A percentile compares a stretch with the other conserved stretches of the same genome.
Evolutionary conservation across 2,113 vertebrate genomes (phyloP).

Genomic region (Syngnathus floridae): DNA sequence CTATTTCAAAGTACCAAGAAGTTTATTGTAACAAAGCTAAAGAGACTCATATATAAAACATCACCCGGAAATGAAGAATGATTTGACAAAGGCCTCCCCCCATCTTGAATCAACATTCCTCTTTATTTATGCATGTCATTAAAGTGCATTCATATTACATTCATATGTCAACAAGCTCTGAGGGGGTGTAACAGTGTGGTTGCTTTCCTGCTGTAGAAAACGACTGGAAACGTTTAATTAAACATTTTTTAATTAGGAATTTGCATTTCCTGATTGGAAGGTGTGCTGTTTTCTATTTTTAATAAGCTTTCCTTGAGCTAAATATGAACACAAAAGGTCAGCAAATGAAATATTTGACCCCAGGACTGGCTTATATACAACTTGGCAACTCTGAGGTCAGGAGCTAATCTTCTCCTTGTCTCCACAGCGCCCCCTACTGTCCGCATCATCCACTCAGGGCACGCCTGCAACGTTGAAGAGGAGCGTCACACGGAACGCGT

Average conservation of each 20-base stretch:
- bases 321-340: neutral
- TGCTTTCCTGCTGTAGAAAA: neutral
- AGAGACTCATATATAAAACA: too few species aligned
- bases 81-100: neutral
- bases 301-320: neutral
- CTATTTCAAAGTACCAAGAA: too few species aligned
- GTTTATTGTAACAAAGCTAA: too few species aligned
- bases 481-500: constrained; percentile 93
- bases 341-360: neutral
- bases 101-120: neutral
- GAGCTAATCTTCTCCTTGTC: constrained; percentile 4
- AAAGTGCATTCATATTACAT: neutral
- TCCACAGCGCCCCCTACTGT: constrained; percentile 86
- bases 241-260: neutral
- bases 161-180: neutral
- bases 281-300: neutral
- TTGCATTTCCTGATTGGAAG: neutral
- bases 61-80: too few species aligned
- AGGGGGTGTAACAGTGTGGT: neutral
- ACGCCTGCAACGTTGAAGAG: constrained; percentile 96
- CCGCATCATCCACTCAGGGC: constrained; percentile 91
- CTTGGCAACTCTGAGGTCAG: neutral
- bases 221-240: neutral
- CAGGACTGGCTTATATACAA: neutral
- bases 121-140: too few species aligned